These are phyloP conservation scores for Galleria mellonella DNA, from an alignment of 1,140 invertebrate genomes.

Conservation along the genomic window DNA sequence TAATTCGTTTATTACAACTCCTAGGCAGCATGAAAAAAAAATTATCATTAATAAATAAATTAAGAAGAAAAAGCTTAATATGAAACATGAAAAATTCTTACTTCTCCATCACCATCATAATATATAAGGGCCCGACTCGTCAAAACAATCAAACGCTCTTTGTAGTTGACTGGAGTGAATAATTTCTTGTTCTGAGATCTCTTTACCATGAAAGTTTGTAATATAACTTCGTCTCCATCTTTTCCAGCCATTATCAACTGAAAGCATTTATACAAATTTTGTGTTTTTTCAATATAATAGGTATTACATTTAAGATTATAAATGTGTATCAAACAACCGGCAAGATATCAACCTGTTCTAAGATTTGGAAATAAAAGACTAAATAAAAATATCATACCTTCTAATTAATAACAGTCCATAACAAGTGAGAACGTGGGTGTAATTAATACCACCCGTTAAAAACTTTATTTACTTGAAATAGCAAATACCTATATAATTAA, in stretches of 20 bases:
- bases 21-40: conserved; percentile 1
- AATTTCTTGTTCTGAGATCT: conserved; percentile 90
- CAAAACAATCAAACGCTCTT: conserved; percentile 88
- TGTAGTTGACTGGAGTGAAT: conserved; percentile 89
- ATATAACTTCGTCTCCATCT: conserved; percentile 71
- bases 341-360: too few relatives aligned
- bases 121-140: conserved; percentile 84
- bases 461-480: too few relatives aligned
- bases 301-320: conserved; percentile 2
- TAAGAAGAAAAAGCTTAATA: not conserved
- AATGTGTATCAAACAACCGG: not conserved
- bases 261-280: conserved; percentile 7
- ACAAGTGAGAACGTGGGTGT: too few relatives aligned
- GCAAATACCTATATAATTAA: too few relatives aligned
- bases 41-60: not conserved
- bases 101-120: conserved; percentile 86
- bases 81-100: conserved; percentile 58
- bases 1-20: not conserved
- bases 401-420: too few relatives aligned
- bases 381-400: too few relatives aligned
- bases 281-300: too few relatives aligned
- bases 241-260: conserved; percentile 60
- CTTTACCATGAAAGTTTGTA: conserved; percentile 88
- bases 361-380: too few relatives aligned
- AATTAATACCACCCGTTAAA: too few relatives aligned